These are phyloP conservation scores for Macrophya alboannulata DNA, from an alignment of 2,888 invertebrate genomes.

Conservation along the genomic window DNA sequence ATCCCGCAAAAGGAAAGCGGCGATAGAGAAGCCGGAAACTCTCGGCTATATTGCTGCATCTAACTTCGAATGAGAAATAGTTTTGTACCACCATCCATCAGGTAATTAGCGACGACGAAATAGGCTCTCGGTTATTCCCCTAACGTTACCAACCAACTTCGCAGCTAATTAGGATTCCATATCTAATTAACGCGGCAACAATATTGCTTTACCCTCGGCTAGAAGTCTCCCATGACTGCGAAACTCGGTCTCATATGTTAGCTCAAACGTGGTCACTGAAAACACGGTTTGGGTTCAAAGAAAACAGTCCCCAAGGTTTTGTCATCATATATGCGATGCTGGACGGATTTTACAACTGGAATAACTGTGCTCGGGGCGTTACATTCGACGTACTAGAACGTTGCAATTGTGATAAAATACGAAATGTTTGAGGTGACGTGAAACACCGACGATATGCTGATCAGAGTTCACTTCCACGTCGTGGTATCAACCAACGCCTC, in stretches of 20 bases:
- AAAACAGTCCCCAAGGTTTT: not conserved
- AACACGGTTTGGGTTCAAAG: conserved; percentile 5
- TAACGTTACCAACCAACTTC: not conserved
- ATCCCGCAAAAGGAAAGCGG: not conserved
- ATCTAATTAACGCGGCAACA: conserved; percentile 35
- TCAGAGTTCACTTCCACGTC: conserved; percentile 71
- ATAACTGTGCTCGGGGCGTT: not conserved
- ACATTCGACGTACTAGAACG: not conserved
- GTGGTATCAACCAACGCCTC: conserved; percentile 64
- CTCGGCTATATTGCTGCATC: not conserved
- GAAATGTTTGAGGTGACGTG: not conserved
- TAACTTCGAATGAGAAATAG: conserved; percentile 6
- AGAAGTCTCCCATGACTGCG: not conserved
- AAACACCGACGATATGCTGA: conserved; percentile 66
- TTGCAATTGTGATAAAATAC: not conserved
- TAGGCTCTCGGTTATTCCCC: conserved; percentile 30
- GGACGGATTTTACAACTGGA: not conserved
- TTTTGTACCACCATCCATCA: not conserved
- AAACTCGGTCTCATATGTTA: not conserved
- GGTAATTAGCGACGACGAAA: conserved; percentile 19
- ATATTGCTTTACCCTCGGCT: conserved; percentile 23
- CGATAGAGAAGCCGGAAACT: not conserved
- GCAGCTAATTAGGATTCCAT: conserved; percentile 30
- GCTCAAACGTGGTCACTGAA: conserved; percentile 4
- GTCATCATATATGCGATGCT: not conserved